Percentiles rank a stretch among this genome's conserved stretches.
phyloP scores from a whole-genome alignment of 2,888 invertebrate species.

The Drosophila demipolita region DNA sequence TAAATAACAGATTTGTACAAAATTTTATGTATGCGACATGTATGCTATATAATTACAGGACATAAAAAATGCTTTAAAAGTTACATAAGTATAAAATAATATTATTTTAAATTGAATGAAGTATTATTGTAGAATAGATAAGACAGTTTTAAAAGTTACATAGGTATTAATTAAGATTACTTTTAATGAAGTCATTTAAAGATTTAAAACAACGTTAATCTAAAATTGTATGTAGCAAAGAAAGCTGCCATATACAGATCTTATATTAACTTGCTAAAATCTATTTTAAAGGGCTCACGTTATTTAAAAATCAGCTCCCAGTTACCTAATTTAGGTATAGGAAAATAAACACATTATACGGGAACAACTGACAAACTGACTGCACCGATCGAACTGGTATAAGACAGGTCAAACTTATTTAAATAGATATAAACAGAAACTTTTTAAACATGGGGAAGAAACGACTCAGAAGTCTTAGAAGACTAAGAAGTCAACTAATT shows the following conservation, averaged over 20 bases:
- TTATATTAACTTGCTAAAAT: not conserved
- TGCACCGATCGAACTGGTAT: too few relatives aligned
- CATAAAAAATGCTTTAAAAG: not conserved
- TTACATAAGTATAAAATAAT: not conserved
- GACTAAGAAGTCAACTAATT: not conserved
- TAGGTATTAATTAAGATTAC: not conserved
- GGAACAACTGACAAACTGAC: too few relatives aligned
- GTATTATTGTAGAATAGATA: not conserved
- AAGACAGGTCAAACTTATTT: not conserved
- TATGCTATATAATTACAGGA: not conserved
- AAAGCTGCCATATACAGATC: not conserved
- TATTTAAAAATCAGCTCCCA: not conserved
- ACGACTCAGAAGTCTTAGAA: not conserved
- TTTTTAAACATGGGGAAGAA: not conserved
- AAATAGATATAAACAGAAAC: not conserved
- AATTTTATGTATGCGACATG: not conserved
- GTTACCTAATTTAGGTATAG: too few relatives aligned
- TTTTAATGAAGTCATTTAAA: not conserved
- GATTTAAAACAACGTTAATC: not conserved
- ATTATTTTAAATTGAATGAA: not conserved
- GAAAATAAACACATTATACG: too few relatives aligned
- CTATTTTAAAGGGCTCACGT: not conserved
- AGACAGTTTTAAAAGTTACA: not conserved
- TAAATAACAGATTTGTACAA: constrained; percentile 14
- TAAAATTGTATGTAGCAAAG: not conserved